phyloP scores from a whole-genome alignment of 2,797 vertebrate genomes.

The Halcyon leucocephala region DNA sequence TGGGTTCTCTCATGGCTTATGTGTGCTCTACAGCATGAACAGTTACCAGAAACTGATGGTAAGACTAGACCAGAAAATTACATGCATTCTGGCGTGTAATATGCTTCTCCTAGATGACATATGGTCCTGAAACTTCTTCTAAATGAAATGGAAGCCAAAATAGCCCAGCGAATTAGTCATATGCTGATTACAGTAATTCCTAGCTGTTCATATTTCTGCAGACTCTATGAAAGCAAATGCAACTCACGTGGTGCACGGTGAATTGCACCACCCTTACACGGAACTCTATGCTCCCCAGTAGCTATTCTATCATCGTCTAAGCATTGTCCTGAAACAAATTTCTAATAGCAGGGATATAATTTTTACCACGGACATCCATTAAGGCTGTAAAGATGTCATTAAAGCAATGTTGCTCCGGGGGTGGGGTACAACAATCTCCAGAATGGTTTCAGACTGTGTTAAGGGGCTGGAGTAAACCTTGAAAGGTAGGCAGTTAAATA shows the following conservation, averaged over 20 bases:
- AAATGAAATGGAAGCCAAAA: not conserved
- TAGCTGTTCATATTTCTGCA: not conserved
- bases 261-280: not conserved
- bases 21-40: not conserved
- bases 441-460: not conserved
- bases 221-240: not conserved
- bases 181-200: not conserved
- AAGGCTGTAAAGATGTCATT: not conserved
- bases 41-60: not conserved
- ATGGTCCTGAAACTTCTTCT: not conserved
- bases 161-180: not conserved
- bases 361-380: not conserved
- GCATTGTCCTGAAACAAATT: not conserved
- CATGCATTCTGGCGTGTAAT: not conserved
- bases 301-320: not conserved
- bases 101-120: not conserved
- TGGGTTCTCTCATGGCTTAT: not conserved
- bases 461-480: not conserved
- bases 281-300: not conserved
- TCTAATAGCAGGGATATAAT: not conserved
- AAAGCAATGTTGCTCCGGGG: not conserved
- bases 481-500: not conserved
- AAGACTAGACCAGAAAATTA: not conserved
- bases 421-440: not conserved
- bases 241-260: rapidly evolving